Evolutionary conservation across 2,113 vertebrate species (phyloP), one percentile per base, ranked within the genome.

Genomic region (Dryoscopus gambensis): DNA sequence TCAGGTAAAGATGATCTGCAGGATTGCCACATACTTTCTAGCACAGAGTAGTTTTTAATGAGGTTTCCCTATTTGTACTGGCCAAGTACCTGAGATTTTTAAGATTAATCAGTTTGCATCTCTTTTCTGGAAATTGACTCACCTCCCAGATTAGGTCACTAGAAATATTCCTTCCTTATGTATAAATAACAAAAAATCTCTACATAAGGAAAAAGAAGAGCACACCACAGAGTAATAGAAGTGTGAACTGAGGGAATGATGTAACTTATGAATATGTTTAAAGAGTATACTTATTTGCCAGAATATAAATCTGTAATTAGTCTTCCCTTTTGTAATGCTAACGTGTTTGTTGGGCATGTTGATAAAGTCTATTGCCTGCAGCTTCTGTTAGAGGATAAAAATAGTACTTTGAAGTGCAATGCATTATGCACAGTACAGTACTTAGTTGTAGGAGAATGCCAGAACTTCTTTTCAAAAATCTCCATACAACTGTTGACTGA

Each of bases 231-330:
- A 83, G 23, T 30, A 62, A 76, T 17, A 57, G 65, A 75, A 33
- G 24, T 37, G 6, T 79, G 44, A 17, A 59, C 46, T 50, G 57
- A 89, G 46, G 60, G 57, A 80, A 74, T 95, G 27, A 60, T 76
- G 73, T 96, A 93, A 69, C 84, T 70, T 81, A 80, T 92, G 88
- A 97, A 97, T 94, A 74, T 70, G 28, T 92, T 87, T 84, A 59
- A 95, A 89, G 94, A 75, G 57, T 94, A 67, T 89, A 64, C 70
- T 19, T 57, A 77, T 92, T 81, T 94, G 82, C 89, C 83, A 97
- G 63, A 70, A 80, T 92, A 86, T 93, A 94, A 88, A 84, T 74
- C 59, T 89, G 55, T 94, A 97, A 97, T 97, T 97, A 95, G 96
- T 82, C 85, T 86, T 89, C 17, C 31, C 79, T 96, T 97, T 96